phyloP scores from a whole-genome alignment of 2,797 vertebrate species.

The Myotis findleyi region DNA sequence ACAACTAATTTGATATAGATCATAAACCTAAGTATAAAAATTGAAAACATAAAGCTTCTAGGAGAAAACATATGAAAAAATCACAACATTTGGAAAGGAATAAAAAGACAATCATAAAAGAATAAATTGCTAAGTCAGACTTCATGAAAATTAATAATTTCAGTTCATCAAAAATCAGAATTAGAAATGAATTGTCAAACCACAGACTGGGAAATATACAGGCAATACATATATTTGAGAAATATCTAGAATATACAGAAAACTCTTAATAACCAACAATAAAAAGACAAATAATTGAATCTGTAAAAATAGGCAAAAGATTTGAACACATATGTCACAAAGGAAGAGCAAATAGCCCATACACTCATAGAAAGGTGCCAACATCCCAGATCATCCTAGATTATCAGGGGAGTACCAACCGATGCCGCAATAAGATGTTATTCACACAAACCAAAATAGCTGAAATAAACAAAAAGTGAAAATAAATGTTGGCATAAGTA shows the following conservation, averaged over 20 bases:
- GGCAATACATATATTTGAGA: not conserved
- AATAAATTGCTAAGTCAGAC: not conserved
- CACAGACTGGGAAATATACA: not conserved
- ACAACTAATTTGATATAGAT: not conserved
- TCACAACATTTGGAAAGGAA: not conserved
- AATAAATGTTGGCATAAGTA: not conserved
- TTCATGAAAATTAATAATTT: slow-evolving; percentile 22
- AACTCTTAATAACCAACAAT: not conserved
- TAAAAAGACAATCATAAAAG: not conserved
- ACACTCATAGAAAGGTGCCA: not conserved
- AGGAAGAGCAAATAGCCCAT: not conserved
- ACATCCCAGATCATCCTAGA: not conserved
- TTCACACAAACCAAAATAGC: not conserved
- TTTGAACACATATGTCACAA: not conserved
- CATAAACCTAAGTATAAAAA: not conserved
- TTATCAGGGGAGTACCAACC: not conserved
- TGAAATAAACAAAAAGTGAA: slow-evolving; percentile 31
- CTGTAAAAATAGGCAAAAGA: not conserved
- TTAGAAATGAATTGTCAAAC: not conserved
- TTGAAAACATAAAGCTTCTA: not conserved
- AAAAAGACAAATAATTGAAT: not conserved
- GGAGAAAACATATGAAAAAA: not conserved
- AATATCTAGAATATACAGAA: not conserved
- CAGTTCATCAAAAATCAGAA: not conserved
- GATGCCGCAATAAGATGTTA: not conserved